phyloP scores from a whole-genome alignment of 2,797 vertebrate genomes.

The Micropoecilia bifurca region DNA sequence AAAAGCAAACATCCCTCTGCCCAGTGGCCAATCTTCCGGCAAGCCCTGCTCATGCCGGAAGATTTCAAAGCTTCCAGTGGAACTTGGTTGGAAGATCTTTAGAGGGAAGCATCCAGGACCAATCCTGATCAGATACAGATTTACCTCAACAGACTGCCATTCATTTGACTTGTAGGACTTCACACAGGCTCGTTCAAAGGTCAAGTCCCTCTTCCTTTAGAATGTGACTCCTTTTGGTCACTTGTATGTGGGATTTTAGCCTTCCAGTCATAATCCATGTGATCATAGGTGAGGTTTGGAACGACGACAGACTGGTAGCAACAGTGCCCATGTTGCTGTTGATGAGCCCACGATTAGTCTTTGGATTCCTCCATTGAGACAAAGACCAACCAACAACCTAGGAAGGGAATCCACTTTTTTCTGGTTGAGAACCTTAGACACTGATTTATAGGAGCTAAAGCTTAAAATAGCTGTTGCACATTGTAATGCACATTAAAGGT shows the following conservation, averaged over 20 bases:
- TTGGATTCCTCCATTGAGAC: not conserved
- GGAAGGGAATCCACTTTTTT: not conserved
- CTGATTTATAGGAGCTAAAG: not conserved
- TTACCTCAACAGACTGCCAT: not conserved
- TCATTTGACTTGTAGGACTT: not conserved
- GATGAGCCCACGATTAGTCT: not conserved
- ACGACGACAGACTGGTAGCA: not conserved
- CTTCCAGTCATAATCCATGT: not conserved
- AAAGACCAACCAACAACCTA: not conserved
- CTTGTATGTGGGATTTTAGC: not conserved
- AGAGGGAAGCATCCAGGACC: not conserved
- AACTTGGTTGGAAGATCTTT: not conserved
- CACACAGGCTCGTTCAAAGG: not conserved
- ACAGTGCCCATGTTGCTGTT: not conserved
- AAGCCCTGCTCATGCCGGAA: not conserved
- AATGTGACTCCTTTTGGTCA: not conserved
- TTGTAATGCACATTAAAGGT: not conserved
- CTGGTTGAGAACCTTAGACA: not conserved
- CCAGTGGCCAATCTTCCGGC: not conserved
- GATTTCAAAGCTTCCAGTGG: not conserved
- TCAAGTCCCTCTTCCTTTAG: not conserved
- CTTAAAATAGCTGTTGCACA: not conserved
- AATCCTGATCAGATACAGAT: not conserved
- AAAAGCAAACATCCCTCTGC: conserved; percentile 2
- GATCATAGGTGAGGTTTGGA: not conserved